Conservation (phyloP, 2,113 vertebrate species). For the Limnothrissa miodon region DNA sequence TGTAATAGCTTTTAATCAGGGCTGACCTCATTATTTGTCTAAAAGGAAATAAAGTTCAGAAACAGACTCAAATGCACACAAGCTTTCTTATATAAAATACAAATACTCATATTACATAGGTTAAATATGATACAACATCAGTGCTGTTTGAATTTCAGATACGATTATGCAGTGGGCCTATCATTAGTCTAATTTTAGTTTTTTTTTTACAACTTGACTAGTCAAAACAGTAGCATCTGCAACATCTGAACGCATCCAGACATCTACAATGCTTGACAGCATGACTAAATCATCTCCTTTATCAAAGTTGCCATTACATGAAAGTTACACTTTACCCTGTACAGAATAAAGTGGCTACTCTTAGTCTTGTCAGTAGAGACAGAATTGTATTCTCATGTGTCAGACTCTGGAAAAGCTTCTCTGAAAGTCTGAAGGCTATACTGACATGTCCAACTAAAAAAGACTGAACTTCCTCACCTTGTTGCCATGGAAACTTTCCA, state of each 20-base stretch:
- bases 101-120: not conserved
- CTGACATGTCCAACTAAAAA: not conserved
- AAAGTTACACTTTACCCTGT: not conserved
- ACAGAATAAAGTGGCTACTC: not conserved
- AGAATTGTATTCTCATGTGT: not conserved
- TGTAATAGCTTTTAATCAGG: not conserved
- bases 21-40: not conserved
- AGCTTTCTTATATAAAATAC: not conserved
- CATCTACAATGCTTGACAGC: not conserved
- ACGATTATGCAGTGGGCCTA: not conserved
- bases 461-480: constrained; percentile 37
- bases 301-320: not conserved
- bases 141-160: not conserved
- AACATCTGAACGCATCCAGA: not conserved
- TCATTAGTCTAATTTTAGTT: too few species aligned
- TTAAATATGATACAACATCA: not conserved
- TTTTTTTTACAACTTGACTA: too few species aligned
- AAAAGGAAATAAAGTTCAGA: not conserved
- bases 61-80: not conserved
- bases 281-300: not conserved
- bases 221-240: not conserved
- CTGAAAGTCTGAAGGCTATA: not conserved
- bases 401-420: not conserved
- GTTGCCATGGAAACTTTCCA: constrained; percentile 49
- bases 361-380: not conserved